Conservation (phyloP, 2,888 invertebrate genomes). For the Phaedon cochleariae region DNA sequence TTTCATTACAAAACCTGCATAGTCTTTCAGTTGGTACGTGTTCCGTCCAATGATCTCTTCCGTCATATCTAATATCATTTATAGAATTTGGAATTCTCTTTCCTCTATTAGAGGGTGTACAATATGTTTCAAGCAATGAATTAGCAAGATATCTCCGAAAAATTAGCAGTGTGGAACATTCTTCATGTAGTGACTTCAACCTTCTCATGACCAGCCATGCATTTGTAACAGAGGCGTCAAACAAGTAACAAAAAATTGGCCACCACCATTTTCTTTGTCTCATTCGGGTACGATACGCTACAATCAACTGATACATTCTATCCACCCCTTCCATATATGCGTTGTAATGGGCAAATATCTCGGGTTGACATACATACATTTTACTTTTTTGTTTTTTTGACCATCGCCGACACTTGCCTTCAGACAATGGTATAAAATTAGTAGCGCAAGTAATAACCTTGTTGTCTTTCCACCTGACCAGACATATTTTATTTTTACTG, state of each 20-base stretch:
- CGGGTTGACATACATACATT: neutral
- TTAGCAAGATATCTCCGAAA: neutral
- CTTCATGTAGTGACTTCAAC: neutral
- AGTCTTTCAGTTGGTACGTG: too few relatives aligned
- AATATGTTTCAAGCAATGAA: constrained; percentile 3
- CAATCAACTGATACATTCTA: constrained; percentile 1
- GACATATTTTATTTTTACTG: neutral
- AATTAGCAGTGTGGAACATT: constrained; percentile 6
- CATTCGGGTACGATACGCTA: neutral
- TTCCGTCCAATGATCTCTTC: too few relatives aligned
- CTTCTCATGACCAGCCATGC: neutral
- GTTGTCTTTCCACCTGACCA: too few relatives aligned
- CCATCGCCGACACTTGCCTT: constrained; percentile 1
- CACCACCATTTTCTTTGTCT: too few relatives aligned
- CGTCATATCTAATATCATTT: too few relatives aligned
- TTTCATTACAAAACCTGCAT: neutral
- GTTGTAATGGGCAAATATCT: constrained; percentile 4
- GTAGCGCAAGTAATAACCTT: neutral
- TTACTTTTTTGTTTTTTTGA: neutral
- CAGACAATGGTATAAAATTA: neutral
- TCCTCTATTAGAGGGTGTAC: neutral
- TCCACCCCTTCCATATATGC: neutral
- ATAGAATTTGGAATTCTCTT: neutral
- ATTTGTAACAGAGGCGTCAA: neutral
- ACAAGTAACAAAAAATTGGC: neutral